Percentiles rank a stretch among this genome's conserved stretches.
Evolutionary conservation across 2,797 vertebrate genomes (phyloP).

Genomic region (Fringilla coelebs): DNA sequence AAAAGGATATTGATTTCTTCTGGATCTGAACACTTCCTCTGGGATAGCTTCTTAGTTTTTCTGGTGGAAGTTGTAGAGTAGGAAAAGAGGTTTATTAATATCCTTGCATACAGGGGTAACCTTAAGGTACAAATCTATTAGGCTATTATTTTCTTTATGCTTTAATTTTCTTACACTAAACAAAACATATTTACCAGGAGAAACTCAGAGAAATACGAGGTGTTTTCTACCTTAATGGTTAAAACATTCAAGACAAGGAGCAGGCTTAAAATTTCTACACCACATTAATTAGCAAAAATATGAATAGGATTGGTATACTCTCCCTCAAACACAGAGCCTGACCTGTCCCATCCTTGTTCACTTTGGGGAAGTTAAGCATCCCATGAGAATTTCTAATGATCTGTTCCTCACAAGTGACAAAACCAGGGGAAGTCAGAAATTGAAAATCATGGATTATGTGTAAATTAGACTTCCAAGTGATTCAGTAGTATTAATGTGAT

Average conservation of each 20-base stretch:
- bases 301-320: not conserved
- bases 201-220: not conserved
- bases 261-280: not conserved
- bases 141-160: not conserved
- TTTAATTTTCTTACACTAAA: not conserved
- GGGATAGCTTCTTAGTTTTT: not conserved
- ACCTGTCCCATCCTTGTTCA: not conserved
- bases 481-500: not conserved
- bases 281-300: not conserved
- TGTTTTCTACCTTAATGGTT: not conserved
- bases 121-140: not conserved
- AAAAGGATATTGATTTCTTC: not conserved
- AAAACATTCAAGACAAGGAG: not conserved
- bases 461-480: not conserved
- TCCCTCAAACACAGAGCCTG: not conserved
- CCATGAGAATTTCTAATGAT: not conserved
- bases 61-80: not conserved
- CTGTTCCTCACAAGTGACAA: not conserved
- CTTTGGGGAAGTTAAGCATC: not conserved
- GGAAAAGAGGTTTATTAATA: not conserved
- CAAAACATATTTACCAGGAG: not conserved
- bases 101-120: not conserved
- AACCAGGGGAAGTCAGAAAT: not conserved
- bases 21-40: not conserved
- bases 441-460: not conserved